phyloP scores from a whole-genome alignment of 2,888 invertebrate species.

The Eupithecia inturbata region DNA sequence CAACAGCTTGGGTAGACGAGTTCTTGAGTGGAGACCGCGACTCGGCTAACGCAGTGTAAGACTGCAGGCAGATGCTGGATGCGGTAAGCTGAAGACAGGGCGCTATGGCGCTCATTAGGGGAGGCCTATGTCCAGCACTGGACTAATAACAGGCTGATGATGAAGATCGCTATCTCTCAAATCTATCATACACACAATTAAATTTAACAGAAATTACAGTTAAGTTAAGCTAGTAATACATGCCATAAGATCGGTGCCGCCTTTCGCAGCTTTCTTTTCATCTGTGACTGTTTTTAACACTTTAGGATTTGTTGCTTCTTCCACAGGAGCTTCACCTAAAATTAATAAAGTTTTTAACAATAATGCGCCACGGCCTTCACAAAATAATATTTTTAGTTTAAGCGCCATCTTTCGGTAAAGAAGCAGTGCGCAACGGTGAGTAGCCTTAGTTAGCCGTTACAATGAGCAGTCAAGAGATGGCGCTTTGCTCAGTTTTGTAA shows the following conservation, averaged over 20 bases:
- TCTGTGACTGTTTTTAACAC: slow-evolving; percentile 73
- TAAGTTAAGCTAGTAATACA: background rate
- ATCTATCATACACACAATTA: too few relatives aligned
- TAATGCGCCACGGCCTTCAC: background rate
- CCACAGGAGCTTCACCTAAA: slow-evolving; percentile 65
- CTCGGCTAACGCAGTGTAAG: too few relatives aligned
- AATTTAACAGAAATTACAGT: too few relatives aligned
- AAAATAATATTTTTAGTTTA: background rate
- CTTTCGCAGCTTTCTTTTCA: slow-evolving; percentile 85
- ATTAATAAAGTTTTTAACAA: background rate
- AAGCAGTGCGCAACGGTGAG: background rate
- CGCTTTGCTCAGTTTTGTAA: background rate
- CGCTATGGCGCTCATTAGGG: too few relatives aligned
- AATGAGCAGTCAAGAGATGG: background rate
- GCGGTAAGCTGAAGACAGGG: too few relatives aligned
- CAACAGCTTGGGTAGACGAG: too few relatives aligned
- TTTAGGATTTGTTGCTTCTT: slow-evolving; percentile 70
- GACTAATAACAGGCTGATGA: too few relatives aligned
- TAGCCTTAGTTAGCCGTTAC: background rate
- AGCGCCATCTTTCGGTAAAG: background rate
- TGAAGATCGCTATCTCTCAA: background rate
- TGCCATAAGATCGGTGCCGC: slow-evolving; percentile 89
- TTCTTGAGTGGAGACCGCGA: too few relatives aligned
- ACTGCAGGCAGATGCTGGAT: too few relatives aligned
- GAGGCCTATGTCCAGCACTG: too few relatives aligned